These are phyloP conservation scores for Hoplodrina ambigua DNA, from an alignment of 2,888 invertebrate genomes.

Conservation along the genomic window DNA sequence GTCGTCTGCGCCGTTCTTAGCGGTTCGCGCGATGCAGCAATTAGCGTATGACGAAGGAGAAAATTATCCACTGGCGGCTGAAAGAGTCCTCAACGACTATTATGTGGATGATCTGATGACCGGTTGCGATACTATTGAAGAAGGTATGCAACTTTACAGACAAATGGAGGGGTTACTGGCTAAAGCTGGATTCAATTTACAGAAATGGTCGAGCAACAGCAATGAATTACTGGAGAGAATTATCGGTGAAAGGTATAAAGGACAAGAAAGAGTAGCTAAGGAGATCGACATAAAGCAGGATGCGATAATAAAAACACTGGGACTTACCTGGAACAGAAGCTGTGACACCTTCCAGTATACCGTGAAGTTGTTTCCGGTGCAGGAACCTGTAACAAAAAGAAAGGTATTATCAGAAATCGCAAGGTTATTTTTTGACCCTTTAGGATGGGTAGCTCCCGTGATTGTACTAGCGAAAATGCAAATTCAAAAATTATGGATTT, in stretches of 20 bases:
- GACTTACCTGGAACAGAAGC: constrained; percentile 5
- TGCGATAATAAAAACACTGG: neutral
- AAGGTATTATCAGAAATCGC: neutral
- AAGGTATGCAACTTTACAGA: neutral
- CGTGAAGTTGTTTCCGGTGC: neutral
- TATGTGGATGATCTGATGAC: neutral
- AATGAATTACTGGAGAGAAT: neutral
- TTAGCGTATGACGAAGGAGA: neutral
- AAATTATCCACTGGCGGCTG: neutral
- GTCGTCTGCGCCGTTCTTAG: neutral
- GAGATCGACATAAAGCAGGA: neutral
- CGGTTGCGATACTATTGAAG: neutral
- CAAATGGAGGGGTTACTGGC: neutral
- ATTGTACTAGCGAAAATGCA: neutral
- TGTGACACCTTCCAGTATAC: neutral
- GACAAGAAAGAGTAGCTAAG: neutral
- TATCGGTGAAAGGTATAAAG: neutral
- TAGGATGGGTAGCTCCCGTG: neutral
- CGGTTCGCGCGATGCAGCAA: neutral
- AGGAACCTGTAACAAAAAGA: constrained; percentile 3
- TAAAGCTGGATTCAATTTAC: neutral
- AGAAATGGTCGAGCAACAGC: constrained; percentile 1
- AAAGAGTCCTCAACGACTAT: neutral
- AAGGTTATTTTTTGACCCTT: neutral
- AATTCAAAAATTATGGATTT: neutral